Conservation (phyloP, 2,888 invertebrate genomes). For the Dexiosoma caninum region DNA sequence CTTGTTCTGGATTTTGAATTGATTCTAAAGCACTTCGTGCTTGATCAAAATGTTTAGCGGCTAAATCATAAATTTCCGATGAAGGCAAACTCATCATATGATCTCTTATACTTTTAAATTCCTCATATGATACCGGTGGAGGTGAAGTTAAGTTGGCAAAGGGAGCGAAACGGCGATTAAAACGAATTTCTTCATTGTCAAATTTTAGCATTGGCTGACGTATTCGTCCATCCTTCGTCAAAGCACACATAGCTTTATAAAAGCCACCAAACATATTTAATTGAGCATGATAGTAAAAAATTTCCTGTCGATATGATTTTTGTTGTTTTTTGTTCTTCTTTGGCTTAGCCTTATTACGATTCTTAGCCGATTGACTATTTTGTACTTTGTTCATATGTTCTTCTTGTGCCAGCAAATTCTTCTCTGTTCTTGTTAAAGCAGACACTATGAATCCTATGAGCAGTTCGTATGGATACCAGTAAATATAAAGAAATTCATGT, state of each 20-base stretch:
- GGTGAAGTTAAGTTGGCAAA: constrained; percentile 92
- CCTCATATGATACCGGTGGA: constrained; percentile 93
- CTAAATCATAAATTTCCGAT: constrained; percentile 86
- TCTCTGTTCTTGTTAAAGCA: constrained; percentile 92
- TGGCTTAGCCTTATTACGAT: constrained; percentile 78
- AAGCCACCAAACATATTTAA: constrained; percentile 97
- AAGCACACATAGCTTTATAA: constrained; percentile 95
- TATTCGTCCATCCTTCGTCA: constrained; percentile 92
- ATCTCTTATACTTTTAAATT: constrained; percentile 90
- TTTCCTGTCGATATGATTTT: constrained; percentile 88
- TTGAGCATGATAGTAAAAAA: constrained; percentile 92
- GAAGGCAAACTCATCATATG: constrained; percentile 81
- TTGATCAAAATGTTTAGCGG: constrained; percentile 95
- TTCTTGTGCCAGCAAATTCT: constrained; percentile 88
- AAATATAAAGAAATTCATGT: constrained; percentile 97
- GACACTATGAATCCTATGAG: constrained; percentile 96
- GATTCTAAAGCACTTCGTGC: constrained; percentile 91
- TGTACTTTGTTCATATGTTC: constrained; percentile 75
- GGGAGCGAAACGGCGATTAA: constrained; percentile 95
- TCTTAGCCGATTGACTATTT: constrained; percentile 67
- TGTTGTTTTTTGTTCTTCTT: constrained; percentile 81
- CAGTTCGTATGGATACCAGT: constrained; percentile 97
- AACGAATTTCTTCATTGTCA: constrained; percentile 95
- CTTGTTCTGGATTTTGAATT: constrained; percentile 88
- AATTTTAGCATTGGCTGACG: constrained; percentile 91